These are phyloP conservation scores for Drosophila trapezifrons DNA, from an alignment of 1,140 invertebrate species.

Conservation along the genomic window DNA sequence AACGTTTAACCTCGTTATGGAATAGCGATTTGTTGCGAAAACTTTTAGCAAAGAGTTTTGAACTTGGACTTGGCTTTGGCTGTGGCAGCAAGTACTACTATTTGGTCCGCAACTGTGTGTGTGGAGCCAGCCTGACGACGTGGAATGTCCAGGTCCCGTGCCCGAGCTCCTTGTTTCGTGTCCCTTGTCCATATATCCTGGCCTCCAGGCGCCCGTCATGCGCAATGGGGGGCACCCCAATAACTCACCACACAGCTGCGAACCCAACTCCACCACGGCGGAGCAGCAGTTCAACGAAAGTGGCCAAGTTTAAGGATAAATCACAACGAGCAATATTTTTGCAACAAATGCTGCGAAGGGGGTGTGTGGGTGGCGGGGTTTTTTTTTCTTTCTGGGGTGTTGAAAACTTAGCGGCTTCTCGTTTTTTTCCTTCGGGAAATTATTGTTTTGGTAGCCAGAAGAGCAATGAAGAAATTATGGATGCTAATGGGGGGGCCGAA, in stretches of 20 bases:
- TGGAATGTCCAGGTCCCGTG: conserved; percentile 53
- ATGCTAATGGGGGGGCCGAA: conserved; percentile 45
- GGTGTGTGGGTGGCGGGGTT: conserved; percentile 17
- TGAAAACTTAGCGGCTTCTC: conserved; percentile 18
- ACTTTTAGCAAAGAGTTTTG: conserved; percentile 27
- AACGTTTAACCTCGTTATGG: conserved; percentile 13
- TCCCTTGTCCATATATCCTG: conserved; percentile 48
- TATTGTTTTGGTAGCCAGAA: conserved; percentile 51
- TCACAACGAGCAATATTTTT: conserved; percentile 62
- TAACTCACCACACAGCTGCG: conserved; percentile 1
- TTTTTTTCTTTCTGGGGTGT: conserved; percentile 22
- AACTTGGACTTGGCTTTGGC: conserved; percentile 43
- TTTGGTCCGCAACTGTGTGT: conserved; percentile 33
- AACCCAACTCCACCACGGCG: conserved; percentile 31
- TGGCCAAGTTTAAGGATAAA: conserved; percentile 80
- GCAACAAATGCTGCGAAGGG: conserved; percentile 44
- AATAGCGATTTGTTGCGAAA: conserved; percentile 18
- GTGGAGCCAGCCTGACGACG: conserved; percentile 49
- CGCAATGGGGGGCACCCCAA: conserved; percentile 35
- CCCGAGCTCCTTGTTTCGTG: conserved; percentile 5
- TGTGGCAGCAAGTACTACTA: conserved; percentile 35
- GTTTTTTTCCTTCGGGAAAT: conserved; percentile 26
- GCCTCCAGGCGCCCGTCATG: conserved; percentile 61
- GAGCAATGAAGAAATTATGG: conserved; percentile 58
- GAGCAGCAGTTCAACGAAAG: conserved; percentile 44